Evolutionary conservation across 2,113 vertebrate genomes (phyloP).

Genomic region (Laterallus jamaicensis): DNA sequence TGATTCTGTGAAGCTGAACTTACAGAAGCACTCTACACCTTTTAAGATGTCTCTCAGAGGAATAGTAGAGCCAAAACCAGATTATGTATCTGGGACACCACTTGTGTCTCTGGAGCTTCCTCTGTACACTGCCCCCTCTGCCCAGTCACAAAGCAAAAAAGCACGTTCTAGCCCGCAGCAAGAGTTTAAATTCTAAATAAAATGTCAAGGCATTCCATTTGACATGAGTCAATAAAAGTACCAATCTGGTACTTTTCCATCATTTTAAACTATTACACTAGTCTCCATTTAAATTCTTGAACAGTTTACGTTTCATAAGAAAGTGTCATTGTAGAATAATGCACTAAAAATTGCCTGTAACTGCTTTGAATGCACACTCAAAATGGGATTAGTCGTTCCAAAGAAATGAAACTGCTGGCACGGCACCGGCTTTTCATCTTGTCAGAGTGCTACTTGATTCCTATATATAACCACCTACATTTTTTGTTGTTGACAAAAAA

Average conservation of each 20-base stretch:
- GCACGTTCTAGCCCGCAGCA: neutral
- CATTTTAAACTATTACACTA: neutral
- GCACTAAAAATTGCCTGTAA: neutral
- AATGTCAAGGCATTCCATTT: neutral
- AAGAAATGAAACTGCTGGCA: neutral
- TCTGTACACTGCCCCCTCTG: neutral
- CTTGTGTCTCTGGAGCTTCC: neutral
- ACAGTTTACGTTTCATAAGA: neutral
- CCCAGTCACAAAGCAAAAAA: neutral
- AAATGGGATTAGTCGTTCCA: neutral
- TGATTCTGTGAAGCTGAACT: neutral
- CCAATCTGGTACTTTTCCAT: neutral
- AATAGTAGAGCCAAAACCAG: neutral
- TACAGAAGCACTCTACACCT: rapidly evolving
- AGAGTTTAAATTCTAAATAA: neutral
- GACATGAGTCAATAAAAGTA: neutral
- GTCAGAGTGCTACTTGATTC: neutral
- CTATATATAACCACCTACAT: neutral
- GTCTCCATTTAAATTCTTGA: neutral
- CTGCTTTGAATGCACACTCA: neutral
- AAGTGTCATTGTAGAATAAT: neutral
- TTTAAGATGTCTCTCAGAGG: rapidly evolving
- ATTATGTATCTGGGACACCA: neutral
- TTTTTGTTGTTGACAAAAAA: neutral
- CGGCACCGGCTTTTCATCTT: neutral